phyloP scores from a whole-genome alignment of 2,888 invertebrate genomes.

The Pristionchus arcanus region DNA sequence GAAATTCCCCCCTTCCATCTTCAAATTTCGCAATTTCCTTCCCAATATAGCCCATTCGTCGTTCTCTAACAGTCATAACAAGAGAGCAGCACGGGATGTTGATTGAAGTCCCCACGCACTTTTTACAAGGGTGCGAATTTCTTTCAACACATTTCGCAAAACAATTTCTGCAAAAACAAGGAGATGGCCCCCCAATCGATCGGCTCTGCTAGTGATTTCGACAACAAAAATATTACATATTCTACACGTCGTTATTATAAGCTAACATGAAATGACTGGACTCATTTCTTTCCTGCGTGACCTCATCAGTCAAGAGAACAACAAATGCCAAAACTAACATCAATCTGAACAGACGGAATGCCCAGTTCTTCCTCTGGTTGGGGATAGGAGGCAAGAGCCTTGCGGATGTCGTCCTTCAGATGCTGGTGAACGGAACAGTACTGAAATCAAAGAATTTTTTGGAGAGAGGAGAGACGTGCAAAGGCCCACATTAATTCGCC shows the following conservation, averaged over 20 bases:
- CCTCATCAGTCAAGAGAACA: too few relatives aligned
- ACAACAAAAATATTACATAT: too few relatives aligned
- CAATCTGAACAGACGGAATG: constrained; percentile 45
- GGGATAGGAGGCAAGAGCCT: neutral
- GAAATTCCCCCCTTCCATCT: neutral
- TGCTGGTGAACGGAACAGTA: neutral
- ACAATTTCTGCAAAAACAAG: neutral
- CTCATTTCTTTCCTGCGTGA: too few relatives aligned
- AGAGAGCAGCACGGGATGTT: neutral
- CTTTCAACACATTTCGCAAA: neutral
- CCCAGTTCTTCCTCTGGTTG: constrained; percentile 40
- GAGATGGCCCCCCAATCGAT: too few relatives aligned
- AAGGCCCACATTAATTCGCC: too few relatives aligned
- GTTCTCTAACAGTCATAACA: neutral
- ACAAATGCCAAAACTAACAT: neutral
- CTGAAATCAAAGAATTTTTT: neutral
- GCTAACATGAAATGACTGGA: too few relatives aligned
- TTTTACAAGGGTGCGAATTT: neutral
- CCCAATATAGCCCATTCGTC: neutral
- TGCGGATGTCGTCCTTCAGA: constrained; percentile 45
- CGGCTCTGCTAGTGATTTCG: too few relatives aligned
- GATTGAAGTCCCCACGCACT: neutral
- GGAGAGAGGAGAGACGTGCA: neutral
- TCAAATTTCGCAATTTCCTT: neutral
- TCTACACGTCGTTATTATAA: too few relatives aligned